Percentiles rank a stretch among this genome's conserved stretches.
Evolutionary conservation across 2,888 invertebrate genomes (phyloP).

Genomic region (Dryobotodes eremita): DNA sequence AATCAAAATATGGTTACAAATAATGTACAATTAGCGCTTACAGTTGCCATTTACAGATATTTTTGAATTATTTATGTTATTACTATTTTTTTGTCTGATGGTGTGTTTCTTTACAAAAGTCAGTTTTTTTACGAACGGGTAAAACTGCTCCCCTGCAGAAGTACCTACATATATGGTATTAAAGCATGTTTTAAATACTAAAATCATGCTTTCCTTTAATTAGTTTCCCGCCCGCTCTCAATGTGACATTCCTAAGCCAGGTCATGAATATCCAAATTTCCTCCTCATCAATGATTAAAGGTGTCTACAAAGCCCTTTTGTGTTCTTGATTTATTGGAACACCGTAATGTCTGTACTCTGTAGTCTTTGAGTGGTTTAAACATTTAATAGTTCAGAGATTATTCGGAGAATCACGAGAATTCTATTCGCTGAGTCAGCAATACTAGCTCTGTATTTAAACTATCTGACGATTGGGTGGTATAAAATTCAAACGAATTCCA

Average conservation of each 20-base stretch:
- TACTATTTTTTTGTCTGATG: not conserved
- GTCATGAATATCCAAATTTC: constrained; percentile 46
- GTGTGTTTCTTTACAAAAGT: no score
- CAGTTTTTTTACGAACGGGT: not conserved
- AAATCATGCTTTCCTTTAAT: not conserved
- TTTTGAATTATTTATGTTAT: no score
- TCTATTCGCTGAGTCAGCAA: not conserved
- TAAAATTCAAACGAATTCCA: constrained; percentile 32
- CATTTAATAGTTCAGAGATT: constrained; percentile 37
- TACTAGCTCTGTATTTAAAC: constrained; percentile 24
- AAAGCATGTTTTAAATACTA: not conserved
- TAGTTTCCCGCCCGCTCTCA: not conserved
- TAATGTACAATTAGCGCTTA: not conserved
- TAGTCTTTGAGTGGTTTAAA: constrained; percentile 28
- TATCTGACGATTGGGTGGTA: not conserved
- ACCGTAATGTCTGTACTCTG: constrained; percentile 23
- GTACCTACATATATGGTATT: not conserved
- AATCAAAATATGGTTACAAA: not conserved
- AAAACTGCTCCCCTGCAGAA: not conserved
- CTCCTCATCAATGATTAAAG: constrained; percentile 49
- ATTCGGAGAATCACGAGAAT: constrained; percentile 39
- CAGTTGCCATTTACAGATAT: not conserved
- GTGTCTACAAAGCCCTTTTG: constrained; percentile 49
- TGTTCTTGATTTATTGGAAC: constrained; percentile 54
- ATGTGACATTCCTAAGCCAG: constrained; percentile 16